Evolutionary conservation across 2,797 vertebrate genomes (phyloP), one percentile per base, ranked within the genome.

Genomic region (Xenopus petersii): DNA sequence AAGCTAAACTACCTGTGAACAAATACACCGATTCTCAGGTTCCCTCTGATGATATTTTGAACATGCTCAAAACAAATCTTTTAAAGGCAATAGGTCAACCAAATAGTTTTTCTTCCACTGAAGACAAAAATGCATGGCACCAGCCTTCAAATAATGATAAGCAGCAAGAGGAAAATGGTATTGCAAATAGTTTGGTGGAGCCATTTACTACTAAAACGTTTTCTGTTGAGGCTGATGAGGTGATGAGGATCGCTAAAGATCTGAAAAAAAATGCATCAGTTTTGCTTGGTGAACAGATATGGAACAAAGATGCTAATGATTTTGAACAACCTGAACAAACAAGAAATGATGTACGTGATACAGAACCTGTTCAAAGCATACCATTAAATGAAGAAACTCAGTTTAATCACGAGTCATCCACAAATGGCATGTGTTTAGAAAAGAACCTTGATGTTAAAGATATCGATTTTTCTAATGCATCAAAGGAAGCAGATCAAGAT

Each of bases 41-140:
- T 74, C 86, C 91, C 83, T 83, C 90, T 15, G 67, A 88, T 55
- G 87, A 88, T 80, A 81, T 86, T 77, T 83, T 91, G 63, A 88
- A 86, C 70, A 84, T 87, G 64, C 75, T 87, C 74, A 81, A 86
- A 89, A 88, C 90, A 70, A 87, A 87, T 78, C 88, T 92, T 70
- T 85, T 93, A 4, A 61, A 87, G 68, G 76, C 85, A 7, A 61
- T 80, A 1, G 81, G 80, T 47, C 60, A 82, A 8, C 59, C 26
- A 0, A 63, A 62, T 2, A 12, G 3, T 3, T 54, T 58, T 72
- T 16, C 48, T 46, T 76, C 80, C 0, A 3, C 58, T 10, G 79
- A 82, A 67, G 77, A 74, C 15, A 73, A 51, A 26, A 59, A 2
- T 0, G 4, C 36, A 0, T 11, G 21, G n/a, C 0, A 12, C 0